Evolutionary conservation across 2,113 vertebrate species (phyloP).

Genomic region (Xiphophorus maculatus): DNA sequence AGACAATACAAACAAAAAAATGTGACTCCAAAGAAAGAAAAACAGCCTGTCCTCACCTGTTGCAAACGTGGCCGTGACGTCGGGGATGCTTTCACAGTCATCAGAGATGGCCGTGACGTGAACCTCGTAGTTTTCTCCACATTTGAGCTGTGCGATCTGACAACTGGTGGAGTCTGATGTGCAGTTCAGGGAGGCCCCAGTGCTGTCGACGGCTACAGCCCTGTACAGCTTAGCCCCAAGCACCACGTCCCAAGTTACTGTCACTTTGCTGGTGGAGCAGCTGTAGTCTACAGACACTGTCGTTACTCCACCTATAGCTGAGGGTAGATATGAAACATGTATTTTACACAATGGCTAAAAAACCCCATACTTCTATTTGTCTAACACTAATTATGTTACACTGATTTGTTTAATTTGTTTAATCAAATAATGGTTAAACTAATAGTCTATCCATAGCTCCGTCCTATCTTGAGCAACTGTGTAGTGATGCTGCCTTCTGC

Average conservation of each 20-base stretch:
- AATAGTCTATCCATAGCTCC: too few relatives aligned
- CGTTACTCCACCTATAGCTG: constrained; percentile 67
- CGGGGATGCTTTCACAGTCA: constrained; percentile 65
- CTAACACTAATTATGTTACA: neutral
- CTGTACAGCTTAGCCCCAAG: constrained; percentile 66
- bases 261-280: constrained; percentile 59
- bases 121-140: constrained; percentile 70
- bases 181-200: constrained; percentile 55
- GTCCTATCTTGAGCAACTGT: too few relatives aligned
- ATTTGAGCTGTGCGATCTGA: constrained; percentile 61
- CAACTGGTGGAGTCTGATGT: constrained; percentile 65
- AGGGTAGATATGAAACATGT: neutral
- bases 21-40: neutral
- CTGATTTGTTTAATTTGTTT: neutral
- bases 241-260: constrained; percentile 67
- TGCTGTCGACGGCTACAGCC: constrained; percentile 55
- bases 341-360: neutral
- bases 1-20: constrained; percentile 8
- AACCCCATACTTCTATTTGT: neutral
- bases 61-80: constrained; percentile 49
- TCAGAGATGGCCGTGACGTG: constrained; percentile 57
- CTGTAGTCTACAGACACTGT: constrained; percentile 62
- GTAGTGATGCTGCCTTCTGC: too few relatives aligned
- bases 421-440: too few relatives aligned
- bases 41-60: constrained; percentile 64